Base-by-base conservation (phyloP, 2,888 invertebrate genomes). In the Hypomecis punctinalis region DNA sequence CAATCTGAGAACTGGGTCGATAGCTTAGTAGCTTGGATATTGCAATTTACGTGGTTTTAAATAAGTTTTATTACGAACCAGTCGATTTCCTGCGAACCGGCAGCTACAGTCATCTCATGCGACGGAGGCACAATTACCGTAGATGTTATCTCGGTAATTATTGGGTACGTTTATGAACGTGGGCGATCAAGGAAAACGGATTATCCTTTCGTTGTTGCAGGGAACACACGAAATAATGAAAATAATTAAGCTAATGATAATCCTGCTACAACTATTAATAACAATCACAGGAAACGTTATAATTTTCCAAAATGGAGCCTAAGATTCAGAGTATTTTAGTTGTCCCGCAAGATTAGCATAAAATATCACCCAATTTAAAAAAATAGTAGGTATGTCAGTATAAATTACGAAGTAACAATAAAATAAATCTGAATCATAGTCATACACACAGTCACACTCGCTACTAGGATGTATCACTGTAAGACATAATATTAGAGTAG, bases 91-190 rank as follows among this genome's bases (percentile, higher is more conserved):
- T 37, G 52, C n/a, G 39, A 36, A 9, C 52, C 36, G 35, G 6
- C n/a, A 42, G 11, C 23, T 40, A n/a, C 53, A 42, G 9, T 10
- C 42, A 54, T 54, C 42, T 61, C 54, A 7, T 37, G 54, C 47
- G 61, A 54, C 53, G 52, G 60, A 59, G 45, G 6, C 35, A 43
- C 54, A 54, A 61, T 61, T 61, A 61, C 54, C 13, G 33, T 42
- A 61, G 48, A 61, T 61, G 47, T 23, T 54, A 61, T 61, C 54
- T 48, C 8, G 2, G 35, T 48, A 61, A 61, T 61, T 54, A 54
- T 54, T 54, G 23, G 46, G 48, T 61, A 47, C 33, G 39, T 40
- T 33, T 40, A 7, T 57, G 51, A 37, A 45, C 49, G 51, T 52
- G 45, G 59, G 52, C 52, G 47, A 47, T 47, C 47, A 56, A 47